Evolutionary conservation across 2,888 invertebrate genomes (phyloP).

Genomic region (Machimus rusticus): DNA sequence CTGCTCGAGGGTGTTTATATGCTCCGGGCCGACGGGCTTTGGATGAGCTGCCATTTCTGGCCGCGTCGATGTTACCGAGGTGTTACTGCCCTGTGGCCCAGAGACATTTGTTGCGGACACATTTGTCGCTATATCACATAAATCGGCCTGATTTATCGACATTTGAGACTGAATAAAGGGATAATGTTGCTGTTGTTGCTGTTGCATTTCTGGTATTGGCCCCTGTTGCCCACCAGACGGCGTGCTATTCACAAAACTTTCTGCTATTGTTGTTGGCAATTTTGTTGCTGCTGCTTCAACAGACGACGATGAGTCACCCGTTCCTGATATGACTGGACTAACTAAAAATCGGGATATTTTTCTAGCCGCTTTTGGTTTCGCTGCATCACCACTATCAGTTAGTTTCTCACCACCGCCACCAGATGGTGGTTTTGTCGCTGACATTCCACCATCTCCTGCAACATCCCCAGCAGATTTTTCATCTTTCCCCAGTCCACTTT

Average conservation of each 20-base stretch:
- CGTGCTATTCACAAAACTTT: background rate
- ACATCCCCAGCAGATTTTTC: background rate
- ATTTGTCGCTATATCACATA: background rate
- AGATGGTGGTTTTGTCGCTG: background rate
- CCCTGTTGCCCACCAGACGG: background rate
- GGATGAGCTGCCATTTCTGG: slow-evolving; percentile 3
- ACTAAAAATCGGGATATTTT: slow-evolving; percentile 85
- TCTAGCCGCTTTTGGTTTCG: slow-evolving; percentile 68
- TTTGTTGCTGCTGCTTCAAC: background rate
- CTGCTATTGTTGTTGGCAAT: background rate
- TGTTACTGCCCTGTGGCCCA: background rate
- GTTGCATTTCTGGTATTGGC: background rate
- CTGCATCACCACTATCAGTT: slow-evolving; percentile 47
- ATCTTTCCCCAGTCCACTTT: background rate
- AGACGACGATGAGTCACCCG: background rate
- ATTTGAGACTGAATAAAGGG: background rate
- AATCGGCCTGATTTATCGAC: background rate
- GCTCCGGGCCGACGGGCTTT: slow-evolving; percentile 59
- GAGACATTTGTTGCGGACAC: background rate
- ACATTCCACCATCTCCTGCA: background rate
- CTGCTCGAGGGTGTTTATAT: slow-evolving; percentile 67
- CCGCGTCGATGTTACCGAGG: slow-evolving; percentile 2
- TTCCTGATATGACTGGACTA: slow-evolving; percentile 74
- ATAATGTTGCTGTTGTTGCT: background rate
- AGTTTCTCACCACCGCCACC: background rate